Conservation (phyloP, 2,797 vertebrate species). For the Notolabrus celidotus region DNA sequence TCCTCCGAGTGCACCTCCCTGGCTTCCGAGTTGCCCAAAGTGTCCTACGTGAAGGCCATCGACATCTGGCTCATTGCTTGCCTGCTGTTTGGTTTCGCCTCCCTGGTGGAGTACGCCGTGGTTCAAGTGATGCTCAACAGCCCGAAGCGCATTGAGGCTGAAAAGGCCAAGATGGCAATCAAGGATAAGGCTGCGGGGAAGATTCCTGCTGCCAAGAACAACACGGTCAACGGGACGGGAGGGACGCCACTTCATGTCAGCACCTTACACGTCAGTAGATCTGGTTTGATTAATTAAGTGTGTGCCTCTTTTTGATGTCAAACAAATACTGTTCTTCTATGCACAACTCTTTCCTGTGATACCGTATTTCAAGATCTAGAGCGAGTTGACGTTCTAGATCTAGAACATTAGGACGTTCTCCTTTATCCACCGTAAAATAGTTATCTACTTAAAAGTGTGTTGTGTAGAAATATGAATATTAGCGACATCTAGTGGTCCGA, state of each 20-base stretch:
- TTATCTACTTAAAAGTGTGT: too few relatives aligned
- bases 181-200: constrained; percentile 92
- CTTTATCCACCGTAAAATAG: too few relatives aligned
- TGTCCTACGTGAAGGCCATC: constrained; percentile 98
- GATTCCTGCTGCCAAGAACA: constrained; percentile 87
- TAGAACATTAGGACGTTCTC: too few relatives aligned
- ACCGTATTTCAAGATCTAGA: too few relatives aligned
- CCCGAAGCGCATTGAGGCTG: constrained; percentile 94
- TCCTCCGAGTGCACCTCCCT: constrained; percentile 98
- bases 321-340: too few relatives aligned
- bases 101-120: constrained; percentile 97
- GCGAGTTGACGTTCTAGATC: too few relatives aligned
- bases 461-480: too few relatives aligned
- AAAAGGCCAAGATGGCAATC: constrained; percentile 94
- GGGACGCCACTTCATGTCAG: constrained; percentile 96
- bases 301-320: too few relatives aligned
- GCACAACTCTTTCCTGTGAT: too few relatives aligned
- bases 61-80: constrained; percentile 99
- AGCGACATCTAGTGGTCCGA: too few relatives aligned
- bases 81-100: constrained; percentile 98
- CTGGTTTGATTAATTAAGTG: constrained; percentile 2
- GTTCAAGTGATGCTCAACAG: constrained; percentile 99
- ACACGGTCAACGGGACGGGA: constrained; percentile 93
- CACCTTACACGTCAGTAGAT: constrained; percentile 84
- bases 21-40: constrained; percentile 96